Evolutionary conservation across 1,140 invertebrate species (phyloP).

Genomic region (Lerema accius): DNA sequence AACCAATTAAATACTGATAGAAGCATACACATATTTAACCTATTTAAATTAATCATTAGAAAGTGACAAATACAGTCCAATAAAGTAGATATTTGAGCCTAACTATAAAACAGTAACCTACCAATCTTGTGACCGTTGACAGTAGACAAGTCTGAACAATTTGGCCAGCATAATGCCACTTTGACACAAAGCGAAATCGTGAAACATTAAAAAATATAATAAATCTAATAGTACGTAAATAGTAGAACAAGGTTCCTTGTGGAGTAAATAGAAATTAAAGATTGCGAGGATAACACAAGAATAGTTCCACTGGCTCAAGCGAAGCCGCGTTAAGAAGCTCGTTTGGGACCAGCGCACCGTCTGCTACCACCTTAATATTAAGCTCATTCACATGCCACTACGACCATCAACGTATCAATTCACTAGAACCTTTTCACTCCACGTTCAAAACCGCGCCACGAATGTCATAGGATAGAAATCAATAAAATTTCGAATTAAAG

Average conservation of each 20-base stretch:
- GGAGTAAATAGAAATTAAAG: slow-evolving; percentile 46
- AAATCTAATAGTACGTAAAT: slow-evolving; percentile 42
- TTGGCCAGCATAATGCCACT: slow-evolving; percentile 40
- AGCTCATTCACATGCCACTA: slow-evolving; percentile 29
- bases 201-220: slow-evolving; percentile 39
- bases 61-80: too few species aligned
- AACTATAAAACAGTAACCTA: slow-evolving; percentile 29
- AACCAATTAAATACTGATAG: slow-evolving; percentile 25
- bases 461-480: too few species aligned
- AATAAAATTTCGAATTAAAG: too few species aligned
- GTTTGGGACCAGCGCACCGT: slow-evolving; percentile 46
- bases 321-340: slow-evolving; percentile 37
- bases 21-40: slow-evolving; percentile 1
- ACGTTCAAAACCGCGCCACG: too few species aligned
- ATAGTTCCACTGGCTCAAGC: slow-evolving; percentile 25
- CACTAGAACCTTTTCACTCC: too few species aligned
- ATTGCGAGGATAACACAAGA: slow-evolving; percentile 41
- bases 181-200: slow-evolving; percentile 46
- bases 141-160: slow-evolving; percentile 33
- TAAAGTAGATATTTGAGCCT: slow-evolving; percentile 27
- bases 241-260: slow-evolving; percentile 35
- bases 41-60: too few species aligned
- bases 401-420: too few species aligned
- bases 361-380: slow-evolving; percentile 42
- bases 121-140: slow-evolving; percentile 47